Evolutionary conservation across 2,113 vertebrate genomes (phyloP), one percentile per base, ranked within the genome.

Genomic region (Perca fluviatilis): DNA sequence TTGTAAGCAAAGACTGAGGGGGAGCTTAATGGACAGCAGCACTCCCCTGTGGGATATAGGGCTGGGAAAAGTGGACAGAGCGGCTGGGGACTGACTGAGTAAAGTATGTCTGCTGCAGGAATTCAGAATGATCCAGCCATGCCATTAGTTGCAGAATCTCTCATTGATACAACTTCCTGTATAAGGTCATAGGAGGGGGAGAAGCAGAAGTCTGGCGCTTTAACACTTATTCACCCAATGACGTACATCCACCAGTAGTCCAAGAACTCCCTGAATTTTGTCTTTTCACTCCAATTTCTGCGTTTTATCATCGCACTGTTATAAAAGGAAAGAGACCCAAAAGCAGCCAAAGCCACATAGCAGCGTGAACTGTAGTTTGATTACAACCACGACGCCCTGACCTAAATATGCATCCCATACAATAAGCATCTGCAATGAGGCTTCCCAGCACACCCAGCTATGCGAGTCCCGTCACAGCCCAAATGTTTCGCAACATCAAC

Each of bases 401-500:
- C 94, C 94, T 92, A 93, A 87, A 94, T 91, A 82, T 75, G 73
- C 60, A 67, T 84, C 56, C 60, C 81, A 65, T 68, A 16, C 74
- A 71, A 27, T 27, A 27, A 64, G 73, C 72, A 79, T 86, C 66
- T 75, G 57, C 62, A 80, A 79, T 46, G 65, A 83, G 57, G 79
- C 71, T 83, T 66, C 53, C 63, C 60, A 13, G n/a, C 47, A 36
- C 2, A 62, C 33, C 49, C 51, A 62, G 33, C 61, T 21, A 13
- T 4, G 11, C 5, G 14, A 51, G 60, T 58, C 80, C 69, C 16
- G 10, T 61, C 56, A 70, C 23, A 49, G 72, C 6, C 9, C 25
- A 6, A 13, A 15, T 27, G 27, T 27, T 54, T 58, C 60, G n/a
- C 60, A 65, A 21, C 64, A 58, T 19, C 12, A 73, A 62, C 1